Percentiles rank a stretch among this genome's conserved stretches.
phyloP scores from a whole-genome alignment of 37 sponge, comb jelly and placozoan genomes.

The Geodia barretti region DNA sequence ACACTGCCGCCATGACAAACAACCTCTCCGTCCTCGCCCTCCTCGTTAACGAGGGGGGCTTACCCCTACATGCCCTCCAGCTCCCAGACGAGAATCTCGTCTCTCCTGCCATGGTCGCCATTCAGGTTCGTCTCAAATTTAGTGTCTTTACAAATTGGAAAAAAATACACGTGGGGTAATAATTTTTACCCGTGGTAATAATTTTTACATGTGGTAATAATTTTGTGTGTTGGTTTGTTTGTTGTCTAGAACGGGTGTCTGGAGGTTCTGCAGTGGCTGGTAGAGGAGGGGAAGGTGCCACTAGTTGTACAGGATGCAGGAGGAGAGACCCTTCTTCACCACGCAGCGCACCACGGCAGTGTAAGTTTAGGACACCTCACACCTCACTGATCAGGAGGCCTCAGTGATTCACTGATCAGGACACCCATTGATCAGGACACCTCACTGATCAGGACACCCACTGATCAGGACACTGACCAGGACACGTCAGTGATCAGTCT shows the following conservation, averaged over 20 bases:
- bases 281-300: constrained; percentile 66
- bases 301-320: constrained; percentile 70
- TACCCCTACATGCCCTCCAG: constrained; percentile 44
- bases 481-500: background rate
- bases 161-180: background rate
- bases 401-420: too few species aligned
- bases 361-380: too few species aligned
- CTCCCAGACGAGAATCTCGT: constrained; percentile 50
- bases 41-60: constrained; percentile 30
- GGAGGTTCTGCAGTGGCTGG: constrained; percentile 78
- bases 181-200: background rate
- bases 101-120: constrained; percentile 76
- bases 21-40: constrained; percentile 37
- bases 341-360: constrained; percentile 82
- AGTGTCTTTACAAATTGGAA: too few species aligned
- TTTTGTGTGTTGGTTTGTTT: background rate
- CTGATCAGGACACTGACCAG: background rate
- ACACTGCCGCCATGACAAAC: constrained; percentile 67
- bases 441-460: too few species aligned
- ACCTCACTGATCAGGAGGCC: too few species aligned
- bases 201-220: background rate
- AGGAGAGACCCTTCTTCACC: constrained; percentile 87
- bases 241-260: constrained; percentile 55
- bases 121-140: constrained; percentile 44
- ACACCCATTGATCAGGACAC: too few species aligned